Conservation (phyloP, 2,888 invertebrate genomes). For the Ceramica pisi region DNA sequence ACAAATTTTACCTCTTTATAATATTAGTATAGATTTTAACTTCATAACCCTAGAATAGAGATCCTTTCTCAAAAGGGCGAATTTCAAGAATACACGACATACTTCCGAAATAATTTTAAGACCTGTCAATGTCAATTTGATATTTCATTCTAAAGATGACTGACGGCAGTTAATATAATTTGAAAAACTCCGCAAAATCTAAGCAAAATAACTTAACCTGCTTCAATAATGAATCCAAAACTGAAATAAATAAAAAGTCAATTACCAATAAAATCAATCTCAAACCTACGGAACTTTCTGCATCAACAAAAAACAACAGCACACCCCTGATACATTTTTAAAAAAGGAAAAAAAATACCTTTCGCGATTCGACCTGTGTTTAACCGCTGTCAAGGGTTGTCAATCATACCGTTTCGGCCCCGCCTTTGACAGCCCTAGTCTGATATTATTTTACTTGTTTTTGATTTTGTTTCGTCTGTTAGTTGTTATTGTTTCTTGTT, state of each 20-base stretch:
- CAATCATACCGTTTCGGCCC: constrained; percentile 80
- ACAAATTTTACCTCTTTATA: too few species aligned
- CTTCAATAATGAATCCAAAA: not conserved
- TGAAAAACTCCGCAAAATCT: too few species aligned
- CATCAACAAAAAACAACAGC: constrained; percentile 59
- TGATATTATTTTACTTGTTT: constrained; percentile 67
- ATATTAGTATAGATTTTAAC: too few species aligned
- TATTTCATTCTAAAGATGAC: too few species aligned
- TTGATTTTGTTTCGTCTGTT: constrained; percentile 65
- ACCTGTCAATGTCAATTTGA: too few species aligned
- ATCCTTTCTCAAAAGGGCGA: too few species aligned
- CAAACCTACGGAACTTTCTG: constrained; percentile 72
- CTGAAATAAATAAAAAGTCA: not conserved
- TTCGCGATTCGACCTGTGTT: constrained; percentile 89
- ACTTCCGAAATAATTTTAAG: too few species aligned
- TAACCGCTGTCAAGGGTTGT: constrained; percentile 87
- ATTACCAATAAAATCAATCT: constrained; percentile 17
- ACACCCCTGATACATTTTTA: constrained; percentile 62
- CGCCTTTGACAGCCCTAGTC: constrained; percentile 74
- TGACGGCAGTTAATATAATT: too few species aligned
- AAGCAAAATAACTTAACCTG: not conserved
- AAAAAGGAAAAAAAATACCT: constrained; percentile 73
- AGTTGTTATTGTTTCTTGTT: constrained; percentile 65
- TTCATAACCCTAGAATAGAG: too few species aligned
- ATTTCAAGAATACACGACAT: too few species aligned